Evolutionary conservation across 2,113 vertebrate genomes (phyloP).

Genomic region (Tautogolabrus adspersus): DNA sequence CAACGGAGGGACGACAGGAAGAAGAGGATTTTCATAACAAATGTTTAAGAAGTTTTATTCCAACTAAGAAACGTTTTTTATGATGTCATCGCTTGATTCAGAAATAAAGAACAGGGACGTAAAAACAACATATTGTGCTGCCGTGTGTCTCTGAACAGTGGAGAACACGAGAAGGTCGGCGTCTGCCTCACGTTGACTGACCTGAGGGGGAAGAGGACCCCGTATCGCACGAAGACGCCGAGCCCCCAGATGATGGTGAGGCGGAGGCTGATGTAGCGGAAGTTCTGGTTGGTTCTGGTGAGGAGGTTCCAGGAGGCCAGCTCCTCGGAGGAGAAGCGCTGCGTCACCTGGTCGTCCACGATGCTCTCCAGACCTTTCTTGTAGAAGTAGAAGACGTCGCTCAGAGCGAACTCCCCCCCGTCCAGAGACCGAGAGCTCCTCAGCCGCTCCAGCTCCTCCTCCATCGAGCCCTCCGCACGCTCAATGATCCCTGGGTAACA

Average conservation of each 20-base stretch:
- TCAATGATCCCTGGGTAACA: slow-evolving; percentile 89
- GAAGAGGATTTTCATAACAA: neutral
- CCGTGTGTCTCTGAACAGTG: too few relatives aligned
- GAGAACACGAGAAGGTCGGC: too few relatives aligned
- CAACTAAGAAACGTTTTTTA: too few relatives aligned
- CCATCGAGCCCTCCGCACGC: slow-evolving; percentile 88
- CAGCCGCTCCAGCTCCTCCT: slow-evolving; percentile 87
- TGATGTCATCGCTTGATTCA: too few relatives aligned
- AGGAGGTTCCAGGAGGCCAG: slow-evolving; percentile 98
- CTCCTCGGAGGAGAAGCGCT: slow-evolving; percentile 97
- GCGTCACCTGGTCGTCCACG: slow-evolving; percentile 95
- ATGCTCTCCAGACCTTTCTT: slow-evolving; percentile 94
- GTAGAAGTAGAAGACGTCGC: slow-evolving; percentile 92
- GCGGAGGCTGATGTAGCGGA: slow-evolving; percentile 91
- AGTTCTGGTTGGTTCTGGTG: slow-evolving; percentile 95
- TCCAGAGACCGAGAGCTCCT: slow-evolving; percentile 59
- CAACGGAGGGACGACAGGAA: neutral
- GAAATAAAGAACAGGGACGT: too few relatives aligned
- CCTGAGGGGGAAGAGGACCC: slow-evolving; percentile 92
- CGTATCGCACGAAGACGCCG: slow-evolving; percentile 92
- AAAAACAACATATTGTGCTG: too few relatives aligned
- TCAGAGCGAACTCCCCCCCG: slow-evolving; percentile 86
- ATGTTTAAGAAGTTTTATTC: too few relatives aligned
- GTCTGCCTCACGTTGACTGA: slow-evolving; percentile 65
- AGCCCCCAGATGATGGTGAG: slow-evolving; percentile 93